These are phyloP conservation scores for Hedychridium roseum DNA, from an alignment of 2,888 invertebrate genomes.

Conservation along the genomic window DNA sequence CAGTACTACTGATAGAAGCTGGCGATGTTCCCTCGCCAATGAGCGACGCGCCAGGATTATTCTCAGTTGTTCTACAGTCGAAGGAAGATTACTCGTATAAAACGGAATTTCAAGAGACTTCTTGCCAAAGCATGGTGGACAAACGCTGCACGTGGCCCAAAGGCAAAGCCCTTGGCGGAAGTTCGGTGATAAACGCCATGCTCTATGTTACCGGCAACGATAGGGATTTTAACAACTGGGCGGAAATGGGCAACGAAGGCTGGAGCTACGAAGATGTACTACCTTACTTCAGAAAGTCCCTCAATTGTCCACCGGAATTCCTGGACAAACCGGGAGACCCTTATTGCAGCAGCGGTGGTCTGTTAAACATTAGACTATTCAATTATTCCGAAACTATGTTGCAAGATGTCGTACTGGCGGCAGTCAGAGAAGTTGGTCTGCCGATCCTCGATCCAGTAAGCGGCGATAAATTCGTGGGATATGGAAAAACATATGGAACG, in stretches of 20 bases:
- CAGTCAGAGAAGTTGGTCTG: conserved; percentile 65
- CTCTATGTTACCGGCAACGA: conserved; percentile 72
- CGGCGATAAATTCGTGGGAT: conserved; percentile 64
- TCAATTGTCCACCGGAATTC: conserved; percentile 42
- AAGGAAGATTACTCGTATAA: conserved; percentile 65
- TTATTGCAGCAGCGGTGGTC: conserved; percentile 64
- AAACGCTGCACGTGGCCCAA: conserved; percentile 67
- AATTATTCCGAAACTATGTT: conserved; percentile 53
- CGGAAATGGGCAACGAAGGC: conserved; percentile 68
- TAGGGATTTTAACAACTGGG: conserved; percentile 73
- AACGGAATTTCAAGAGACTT: conserved; percentile 62
- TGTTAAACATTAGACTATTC: conserved; percentile 62
- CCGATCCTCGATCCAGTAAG: conserved; percentile 59
- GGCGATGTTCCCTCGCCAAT: conserved; percentile 64
- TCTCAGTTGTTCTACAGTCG: conserved; percentile 48
- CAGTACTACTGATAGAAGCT: conserved; percentile 66
- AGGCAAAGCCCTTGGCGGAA: conserved; percentile 74
- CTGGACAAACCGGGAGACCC: conserved; percentile 54
- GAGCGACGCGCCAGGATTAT: conserved; percentile 64
- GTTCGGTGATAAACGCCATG: conserved; percentile 73
- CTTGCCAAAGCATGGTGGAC: conserved; percentile 56
- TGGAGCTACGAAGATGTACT: conserved; percentile 69
- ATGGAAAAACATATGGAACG: conserved; percentile 64
- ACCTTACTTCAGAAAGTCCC: conserved; percentile 52
- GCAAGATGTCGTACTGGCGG: conserved; percentile 61